Evolutionary conservation across 2,113 vertebrate genomes (phyloP).

Genomic region (Kryptolebias marmoratus): DNA sequence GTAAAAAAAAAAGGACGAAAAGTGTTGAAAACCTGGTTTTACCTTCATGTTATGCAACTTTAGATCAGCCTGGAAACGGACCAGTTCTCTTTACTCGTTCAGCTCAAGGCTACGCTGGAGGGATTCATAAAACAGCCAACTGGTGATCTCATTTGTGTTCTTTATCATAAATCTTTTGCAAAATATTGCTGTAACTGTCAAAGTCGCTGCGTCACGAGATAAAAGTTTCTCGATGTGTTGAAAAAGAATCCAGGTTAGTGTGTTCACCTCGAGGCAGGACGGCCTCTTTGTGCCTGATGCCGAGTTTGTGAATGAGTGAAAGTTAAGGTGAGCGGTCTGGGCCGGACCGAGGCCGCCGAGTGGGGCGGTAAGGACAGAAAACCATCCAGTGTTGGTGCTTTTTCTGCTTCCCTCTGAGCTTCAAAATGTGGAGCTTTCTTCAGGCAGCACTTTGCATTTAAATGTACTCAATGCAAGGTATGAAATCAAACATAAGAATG

Average conservation of each 20-base stretch:
- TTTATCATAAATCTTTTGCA: constrained; percentile 19
- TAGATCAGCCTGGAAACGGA: constrained; percentile 12
- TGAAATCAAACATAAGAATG: too few relatives aligned
- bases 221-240: background rate
- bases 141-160: constrained; percentile 12
- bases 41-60: constrained; percentile 4
- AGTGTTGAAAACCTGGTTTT: background rate
- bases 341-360: constrained; percentile 59
- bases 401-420: background rate
- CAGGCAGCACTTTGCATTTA: too few relatives aligned
- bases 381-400: constrained; percentile 29
- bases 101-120: background rate
- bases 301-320: constrained; percentile 56
- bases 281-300: constrained; percentile 4
- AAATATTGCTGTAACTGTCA: constrained; percentile 1
- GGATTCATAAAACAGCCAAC: constrained; percentile 40
- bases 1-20: background rate
- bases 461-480: too few relatives aligned
- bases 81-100: constrained; percentile 20
- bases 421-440: background rate
- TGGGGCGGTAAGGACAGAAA: constrained; percentile 65
- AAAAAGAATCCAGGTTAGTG: constrained; percentile 13
- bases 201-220: background rate
- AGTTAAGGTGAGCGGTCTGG: constrained; percentile 58
- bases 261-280: constrained; percentile 25